Evolutionary conservation across 2,888 invertebrate species (phyloP).

Genomic region (Trichogramma evanescens): DNA sequence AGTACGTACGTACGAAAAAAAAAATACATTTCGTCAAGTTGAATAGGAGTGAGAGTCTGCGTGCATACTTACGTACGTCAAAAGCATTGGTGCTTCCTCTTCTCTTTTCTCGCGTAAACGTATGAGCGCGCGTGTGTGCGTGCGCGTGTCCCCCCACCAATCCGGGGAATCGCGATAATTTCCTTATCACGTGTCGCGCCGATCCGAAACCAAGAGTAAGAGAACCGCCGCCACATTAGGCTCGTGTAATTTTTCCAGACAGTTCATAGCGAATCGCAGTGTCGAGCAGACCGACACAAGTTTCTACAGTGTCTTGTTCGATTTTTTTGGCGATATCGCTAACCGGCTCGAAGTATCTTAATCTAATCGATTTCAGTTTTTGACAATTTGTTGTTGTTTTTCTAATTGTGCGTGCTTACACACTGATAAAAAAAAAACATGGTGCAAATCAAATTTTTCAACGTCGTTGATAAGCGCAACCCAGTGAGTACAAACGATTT

Average conservation of each 20-base stretch:
- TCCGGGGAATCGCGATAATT: slow-evolving; percentile 27
- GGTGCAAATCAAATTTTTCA: slow-evolving; percentile 39
- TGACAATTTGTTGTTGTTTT: neutral
- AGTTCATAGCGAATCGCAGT: neutral
- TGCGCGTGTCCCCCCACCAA: too few species aligned
- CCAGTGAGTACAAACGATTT: slow-evolving; percentile 30
- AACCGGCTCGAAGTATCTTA: neutral
- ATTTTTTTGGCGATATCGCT: neutral
- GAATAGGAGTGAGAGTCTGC: too few species aligned
- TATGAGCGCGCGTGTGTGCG: neutral
- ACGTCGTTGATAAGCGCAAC: slow-evolving; percentile 35
- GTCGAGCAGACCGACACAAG: neutral
- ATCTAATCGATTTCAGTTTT: neutral
- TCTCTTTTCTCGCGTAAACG: neutral
- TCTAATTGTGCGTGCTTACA: neutral
- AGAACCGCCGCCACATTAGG: slow-evolving; percentile 5
- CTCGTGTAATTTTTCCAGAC: too few species aligned
- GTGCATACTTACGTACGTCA: neutral
- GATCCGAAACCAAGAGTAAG: slow-evolving; percentile 19
- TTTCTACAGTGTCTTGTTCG: neutral
- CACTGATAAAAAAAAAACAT: slow-evolving; percentile 24
- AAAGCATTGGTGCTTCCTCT: neutral
- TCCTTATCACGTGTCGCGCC: slow-evolving; percentile 33
- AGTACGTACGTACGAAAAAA: too few species aligned
- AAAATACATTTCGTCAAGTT: too few species aligned